A percentile compares a stretch with the other conserved stretches of the same genome.
Evolutionary conservation across 2,113 vertebrate genomes (phyloP).

Genomic region (Stictonetta naevosa): DNA sequence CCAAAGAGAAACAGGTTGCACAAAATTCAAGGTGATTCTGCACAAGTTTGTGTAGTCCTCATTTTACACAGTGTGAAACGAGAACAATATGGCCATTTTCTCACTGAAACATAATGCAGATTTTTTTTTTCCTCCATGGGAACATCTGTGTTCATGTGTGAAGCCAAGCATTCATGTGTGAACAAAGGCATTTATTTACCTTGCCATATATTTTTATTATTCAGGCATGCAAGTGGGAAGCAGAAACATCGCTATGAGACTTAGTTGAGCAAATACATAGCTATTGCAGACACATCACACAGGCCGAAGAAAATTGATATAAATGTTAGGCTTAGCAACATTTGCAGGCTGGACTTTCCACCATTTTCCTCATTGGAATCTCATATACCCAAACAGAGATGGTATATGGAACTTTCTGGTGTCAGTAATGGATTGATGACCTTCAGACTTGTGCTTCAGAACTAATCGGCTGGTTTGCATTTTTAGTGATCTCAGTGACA

Average conservation of each 20-base stretch:
- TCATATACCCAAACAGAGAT: neutral
- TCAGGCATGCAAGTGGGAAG: neutral
- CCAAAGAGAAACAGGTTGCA: neutral
- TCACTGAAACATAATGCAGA: neutral
- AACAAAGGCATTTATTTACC: neutral
- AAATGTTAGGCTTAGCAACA: neutral
- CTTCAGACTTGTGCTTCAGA: neutral
- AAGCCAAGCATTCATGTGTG: neutral
- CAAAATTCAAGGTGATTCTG: neutral
- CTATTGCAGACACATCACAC: neutral
- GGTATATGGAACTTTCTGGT: neutral
- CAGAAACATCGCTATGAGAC: neutral
- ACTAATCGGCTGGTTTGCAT: slow-evolving; percentile 15
- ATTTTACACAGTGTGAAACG: neutral
- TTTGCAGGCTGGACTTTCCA: neutral
- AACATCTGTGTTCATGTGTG: neutral
- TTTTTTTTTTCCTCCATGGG: neutral
- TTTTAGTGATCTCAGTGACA: slow-evolving; percentile 18
- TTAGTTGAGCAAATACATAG: neutral
- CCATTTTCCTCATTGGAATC: neutral
- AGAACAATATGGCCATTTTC: neutral
- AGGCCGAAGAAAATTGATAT: neutral
- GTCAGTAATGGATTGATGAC: neutral
- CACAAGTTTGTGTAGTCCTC: neutral
- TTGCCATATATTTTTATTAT: neutral